Evolutionary conservation across 2,888 invertebrate genomes (phyloP), one percentile per base, ranked within the genome.

Genomic region (Aleiodes testaceus): DNA sequence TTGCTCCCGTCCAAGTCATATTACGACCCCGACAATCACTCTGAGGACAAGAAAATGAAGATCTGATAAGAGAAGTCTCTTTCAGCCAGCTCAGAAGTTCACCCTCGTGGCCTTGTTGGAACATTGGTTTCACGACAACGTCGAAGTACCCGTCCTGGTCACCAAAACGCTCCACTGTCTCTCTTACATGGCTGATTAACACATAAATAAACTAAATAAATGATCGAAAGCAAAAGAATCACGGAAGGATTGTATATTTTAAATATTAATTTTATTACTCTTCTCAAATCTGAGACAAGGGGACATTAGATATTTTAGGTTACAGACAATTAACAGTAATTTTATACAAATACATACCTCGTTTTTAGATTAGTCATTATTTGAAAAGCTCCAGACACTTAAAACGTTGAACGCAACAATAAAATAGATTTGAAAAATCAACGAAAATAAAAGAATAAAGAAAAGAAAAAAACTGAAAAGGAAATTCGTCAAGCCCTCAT

Each of bases 61-160:
- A 85, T 26, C 88, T 84, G 53, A 90, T 88, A 6, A 90, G 81
- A 49, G 88, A 88, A 78, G 88, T 87, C 75, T 88, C 88, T 82
- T 89, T 89, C 55, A 90, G 78, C 90, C 90, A 90, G 69, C 88
- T 86, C 70, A 89, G 88, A 22, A 90, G 80, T 79, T 90, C 89
- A 7, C 88, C 89, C 77, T 90, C 90, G 67, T 89, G 89, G 1
- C 89, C 90, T 26, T 87, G 86, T 69, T 87, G 87, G 14, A 90
- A 77, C 86, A 90, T 87, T 44, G 89, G 89, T 64, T 88, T 86
- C 9, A 90, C 88, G 0, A 88, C 88, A 66, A 88, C 81, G 72
- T 89, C 88, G 70, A 88, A 89, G 72, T 86, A 88, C 53, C 89
- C 89, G 4, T 82, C 82, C 45, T 82, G 78, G 52, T 84, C 84